Conservation (phyloP, 2,797 vertebrate species). For the Chelon auratus region DNA sequence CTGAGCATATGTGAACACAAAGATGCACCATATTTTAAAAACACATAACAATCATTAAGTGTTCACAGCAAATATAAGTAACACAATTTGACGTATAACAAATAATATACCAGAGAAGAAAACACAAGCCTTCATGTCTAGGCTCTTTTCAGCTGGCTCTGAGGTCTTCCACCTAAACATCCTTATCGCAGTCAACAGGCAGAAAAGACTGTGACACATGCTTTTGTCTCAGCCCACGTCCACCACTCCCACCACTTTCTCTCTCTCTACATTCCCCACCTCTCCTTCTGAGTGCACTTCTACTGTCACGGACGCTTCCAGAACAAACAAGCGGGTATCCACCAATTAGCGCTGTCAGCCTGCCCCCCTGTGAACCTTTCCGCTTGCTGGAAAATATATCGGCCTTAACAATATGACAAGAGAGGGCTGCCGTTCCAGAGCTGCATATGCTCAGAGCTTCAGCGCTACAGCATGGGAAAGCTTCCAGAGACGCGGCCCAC, state of each 20-base stretch:
- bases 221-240: slow-evolving; percentile 76
- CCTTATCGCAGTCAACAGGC: slow-evolving; percentile 77
- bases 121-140: slow-evolving; percentile 22
- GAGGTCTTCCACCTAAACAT: slow-evolving; percentile 52
- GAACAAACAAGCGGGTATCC: slow-evolving; percentile 59
- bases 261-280: background rate
- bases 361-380: slow-evolving; percentile 38
- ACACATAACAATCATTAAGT: background rate
- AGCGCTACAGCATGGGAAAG: slow-evolving; percentile 33
- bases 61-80: background rate
- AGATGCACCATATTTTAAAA: slow-evolving; percentile 1
- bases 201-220: slow-evolving; percentile 65
- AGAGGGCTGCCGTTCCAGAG: slow-evolving; percentile 18
- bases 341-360: slow-evolving; percentile 63
- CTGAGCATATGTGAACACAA: background rate
- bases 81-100: background rate
- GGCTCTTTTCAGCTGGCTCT: slow-evolving; percentile 22
- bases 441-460: slow-evolving; percentile 16
- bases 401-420: slow-evolving; percentile 33
- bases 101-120: background rate
- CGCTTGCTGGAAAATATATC: slow-evolving; percentile 41
- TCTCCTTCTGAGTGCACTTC: slow-evolving; percentile 39
- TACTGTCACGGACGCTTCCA: slow-evolving; percentile 42
- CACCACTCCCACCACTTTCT: slow-evolving; percentile 41
- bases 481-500: slow-evolving; percentile 39